phyloP scores from a whole-genome alignment of 1,140 invertebrate genomes.

The Diprion similis region DNA sequence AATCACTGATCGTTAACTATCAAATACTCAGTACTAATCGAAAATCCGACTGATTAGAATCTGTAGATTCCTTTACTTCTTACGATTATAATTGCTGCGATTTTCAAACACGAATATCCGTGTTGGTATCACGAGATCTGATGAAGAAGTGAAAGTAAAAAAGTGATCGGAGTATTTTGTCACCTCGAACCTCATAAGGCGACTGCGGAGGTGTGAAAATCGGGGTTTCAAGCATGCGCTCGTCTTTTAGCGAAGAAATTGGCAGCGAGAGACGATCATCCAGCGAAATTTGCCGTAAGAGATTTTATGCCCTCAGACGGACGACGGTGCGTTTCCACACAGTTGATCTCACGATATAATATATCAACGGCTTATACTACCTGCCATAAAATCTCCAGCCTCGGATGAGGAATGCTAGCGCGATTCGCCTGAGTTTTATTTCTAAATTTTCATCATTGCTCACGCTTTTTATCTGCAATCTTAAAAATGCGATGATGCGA shows the following conservation, averaged over 20 bases:
- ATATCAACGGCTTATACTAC: background rate
- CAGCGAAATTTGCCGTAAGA: background rate
- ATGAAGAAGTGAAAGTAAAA: background rate
- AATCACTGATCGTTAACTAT: too few relatives aligned
- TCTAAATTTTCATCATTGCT: too few relatives aligned
- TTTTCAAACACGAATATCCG: too few relatives aligned
- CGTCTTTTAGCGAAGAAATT: constrained; percentile 2
- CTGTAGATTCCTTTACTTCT: too few relatives aligned
- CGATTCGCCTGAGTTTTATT: too few relatives aligned
- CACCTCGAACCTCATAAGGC: background rate
- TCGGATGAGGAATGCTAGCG: too few relatives aligned
- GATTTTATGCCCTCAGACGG: background rate
- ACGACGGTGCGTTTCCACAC: constrained; percentile 4
- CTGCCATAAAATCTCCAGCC: background rate
- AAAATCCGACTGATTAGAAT: too few relatives aligned
- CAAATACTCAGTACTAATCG: too few relatives aligned
- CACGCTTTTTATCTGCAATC: too few relatives aligned
- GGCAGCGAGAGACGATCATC: background rate
- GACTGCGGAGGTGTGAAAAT: background rate
- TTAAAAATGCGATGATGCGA: too few relatives aligned
- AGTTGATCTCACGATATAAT: background rate
- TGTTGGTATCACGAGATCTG: too few relatives aligned
- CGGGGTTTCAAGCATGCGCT: background rate
- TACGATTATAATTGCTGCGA: too few relatives aligned
- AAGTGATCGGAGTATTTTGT: background rate